Percentiles rank a stretch among this genome's conserved stretches.
These are phyloP conservation scores for Cistogaster globosa DNA, from an alignment of 2,888 invertebrate species.

Conservation along the genomic window DNA sequence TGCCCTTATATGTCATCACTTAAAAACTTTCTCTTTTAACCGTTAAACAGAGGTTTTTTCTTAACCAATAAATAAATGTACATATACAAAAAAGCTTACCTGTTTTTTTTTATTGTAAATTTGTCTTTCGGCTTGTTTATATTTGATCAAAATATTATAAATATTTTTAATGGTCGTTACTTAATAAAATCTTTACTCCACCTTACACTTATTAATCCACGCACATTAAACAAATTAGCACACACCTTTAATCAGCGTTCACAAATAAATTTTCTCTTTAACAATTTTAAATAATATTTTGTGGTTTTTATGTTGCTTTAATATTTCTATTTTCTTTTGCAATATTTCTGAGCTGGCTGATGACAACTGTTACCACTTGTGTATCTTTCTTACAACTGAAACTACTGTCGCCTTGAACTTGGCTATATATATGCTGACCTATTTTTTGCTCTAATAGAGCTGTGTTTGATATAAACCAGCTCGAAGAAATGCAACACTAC, in stretches of 20 bases:
- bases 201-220: constrained; percentile 47
- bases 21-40: constrained; percentile 69
- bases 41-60: constrained; percentile 21
- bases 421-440: constrained; percentile 92
- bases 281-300: constrained; percentile 4
- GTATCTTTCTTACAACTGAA: constrained; percentile 84
- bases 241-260: constrained; percentile 35
- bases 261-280: constrained; percentile 38
- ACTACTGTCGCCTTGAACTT: constrained; percentile 90
- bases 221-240: constrained; percentile 17
- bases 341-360: constrained; percentile 20
- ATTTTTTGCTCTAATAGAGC: constrained; percentile 83
- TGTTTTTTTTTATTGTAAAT: constrained; percentile 18
- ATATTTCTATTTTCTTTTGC: constrained; percentile 4
- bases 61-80: not conserved
- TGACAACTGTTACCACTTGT: constrained; percentile 58
- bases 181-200: constrained; percentile 34
- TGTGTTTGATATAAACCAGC: constrained; percentile 66
- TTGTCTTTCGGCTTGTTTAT: not conserved
- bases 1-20: constrained; percentile 7
- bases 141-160: not conserved
- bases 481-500: constrained; percentile 70
- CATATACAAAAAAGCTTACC: constrained; percentile 49
- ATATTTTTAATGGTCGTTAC: not conserved
- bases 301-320: not conserved